Percentiles rank a stretch among this genome's conserved stretches.
Evolutionary conservation across 2,113 vertebrate genomes (phyloP).

Genomic region (Brachyistius frenatus): DNA sequence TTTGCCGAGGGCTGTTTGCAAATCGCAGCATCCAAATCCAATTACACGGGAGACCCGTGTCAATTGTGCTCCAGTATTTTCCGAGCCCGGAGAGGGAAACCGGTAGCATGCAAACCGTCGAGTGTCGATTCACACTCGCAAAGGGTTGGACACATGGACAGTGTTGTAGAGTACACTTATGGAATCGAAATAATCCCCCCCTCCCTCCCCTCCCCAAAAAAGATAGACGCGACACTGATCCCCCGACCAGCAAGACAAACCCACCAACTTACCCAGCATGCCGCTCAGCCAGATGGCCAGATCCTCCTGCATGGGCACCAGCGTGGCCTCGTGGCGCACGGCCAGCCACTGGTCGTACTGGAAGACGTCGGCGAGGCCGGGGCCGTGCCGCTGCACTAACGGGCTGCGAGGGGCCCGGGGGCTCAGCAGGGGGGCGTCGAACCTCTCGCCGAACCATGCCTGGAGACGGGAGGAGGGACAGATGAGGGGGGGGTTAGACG

Average conservation of each 20-base stretch:
- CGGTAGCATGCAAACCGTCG: not conserved
- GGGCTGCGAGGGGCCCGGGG: conserved; percentile 88
- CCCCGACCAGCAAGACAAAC: not conserved
- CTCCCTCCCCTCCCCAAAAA: too few species aligned
- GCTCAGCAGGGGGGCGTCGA: conserved; percentile 82
- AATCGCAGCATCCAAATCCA: conserved; percentile 62
- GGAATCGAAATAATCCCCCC: too few species aligned
- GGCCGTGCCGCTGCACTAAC: conserved; percentile 89
- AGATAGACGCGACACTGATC: too few species aligned
- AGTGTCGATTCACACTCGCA: conserved; percentile 5
- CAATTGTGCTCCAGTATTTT: conserved; percentile 44
- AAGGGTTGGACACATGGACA: not conserved
- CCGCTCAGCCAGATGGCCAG: conserved; percentile 94
- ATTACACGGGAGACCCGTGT: conserved; percentile 47
- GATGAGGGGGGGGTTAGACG: not conserved
- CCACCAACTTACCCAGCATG: conserved; percentile 87
- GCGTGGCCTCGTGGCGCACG: conserved; percentile 92
- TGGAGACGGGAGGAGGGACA: conserved; percentile 50
- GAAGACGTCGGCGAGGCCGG: conserved; percentile 91
- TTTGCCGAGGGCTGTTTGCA: conserved; percentile 16
- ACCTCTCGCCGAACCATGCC: conserved; percentile 94
- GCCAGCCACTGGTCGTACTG: conserved; percentile 97
- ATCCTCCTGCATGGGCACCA: conserved; percentile 97
- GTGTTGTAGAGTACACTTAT: not conserved
- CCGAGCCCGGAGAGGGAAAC: conserved; percentile 33